Evolutionary conservation across 2,888 invertebrate genomes (phyloP).

Genomic region (Sarcophaga rosellei): DNA sequence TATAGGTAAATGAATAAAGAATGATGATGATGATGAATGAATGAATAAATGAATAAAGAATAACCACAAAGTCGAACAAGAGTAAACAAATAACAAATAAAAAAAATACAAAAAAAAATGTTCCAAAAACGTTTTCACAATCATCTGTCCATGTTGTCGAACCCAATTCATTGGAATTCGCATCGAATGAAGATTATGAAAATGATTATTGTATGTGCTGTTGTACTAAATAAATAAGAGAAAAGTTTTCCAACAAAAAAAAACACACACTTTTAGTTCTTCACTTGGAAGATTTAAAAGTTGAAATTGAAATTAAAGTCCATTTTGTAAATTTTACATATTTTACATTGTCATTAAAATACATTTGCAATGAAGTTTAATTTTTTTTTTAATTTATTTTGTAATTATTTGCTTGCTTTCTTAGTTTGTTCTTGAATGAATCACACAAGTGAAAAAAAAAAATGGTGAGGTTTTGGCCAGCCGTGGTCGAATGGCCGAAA

Average conservation of each 20-base stretch:
- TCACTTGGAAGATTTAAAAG: slow-evolving; percentile 17
- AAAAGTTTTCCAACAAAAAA: background rate
- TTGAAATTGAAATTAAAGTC: slow-evolving; percentile 1
- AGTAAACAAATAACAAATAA: slow-evolving; percentile 41
- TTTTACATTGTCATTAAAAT: slow-evolving; percentile 51
- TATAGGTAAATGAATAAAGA: slow-evolving; percentile 89
- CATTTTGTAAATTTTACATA: slow-evolving; percentile 41
- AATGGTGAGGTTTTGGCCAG: slow-evolving; percentile 37
- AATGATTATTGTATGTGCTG: background rate
- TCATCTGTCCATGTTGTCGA: slow-evolving; percentile 14
- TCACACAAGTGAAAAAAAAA: slow-evolving; percentile 20
- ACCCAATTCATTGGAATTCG: slow-evolving; percentile 3
- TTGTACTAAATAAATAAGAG: too few relatives aligned
- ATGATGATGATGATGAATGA: slow-evolving; percentile 1
- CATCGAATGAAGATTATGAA: slow-evolving; percentile 36
- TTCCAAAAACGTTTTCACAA: slow-evolving; percentile 47
- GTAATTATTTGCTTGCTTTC: slow-evolving; percentile 66
- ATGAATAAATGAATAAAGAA: slow-evolving; percentile 11
- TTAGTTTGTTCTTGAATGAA: slow-evolving; percentile 59
- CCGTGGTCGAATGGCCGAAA: slow-evolving; percentile 27
- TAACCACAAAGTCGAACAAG: slow-evolving; percentile 21
- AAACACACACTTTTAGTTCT: slow-evolving; percentile 12
- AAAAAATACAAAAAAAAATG: background rate
- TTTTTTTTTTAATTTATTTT: slow-evolving; percentile 10
- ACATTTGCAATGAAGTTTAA: slow-evolving; percentile 4